phyloP scores from a whole-genome alignment of 2,797 vertebrate species.

The Eospalax fontanierii region DNA sequence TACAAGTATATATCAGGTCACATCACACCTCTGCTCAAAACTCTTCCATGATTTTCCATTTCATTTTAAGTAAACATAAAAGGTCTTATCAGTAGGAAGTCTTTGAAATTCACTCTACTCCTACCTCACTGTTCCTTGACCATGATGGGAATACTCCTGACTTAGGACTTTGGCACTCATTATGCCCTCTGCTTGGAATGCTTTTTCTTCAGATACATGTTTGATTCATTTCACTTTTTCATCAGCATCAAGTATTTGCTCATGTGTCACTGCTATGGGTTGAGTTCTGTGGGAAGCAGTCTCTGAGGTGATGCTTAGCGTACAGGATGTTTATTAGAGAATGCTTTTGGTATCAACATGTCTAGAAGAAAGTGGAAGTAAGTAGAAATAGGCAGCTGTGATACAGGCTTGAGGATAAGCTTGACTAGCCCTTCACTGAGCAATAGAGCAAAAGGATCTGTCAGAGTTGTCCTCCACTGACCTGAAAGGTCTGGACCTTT shows the following conservation, averaged over 20 bases:
- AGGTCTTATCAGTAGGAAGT: not conserved
- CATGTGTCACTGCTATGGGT: not conserved
- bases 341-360: not conserved
- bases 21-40: slow-evolving; percentile 7
- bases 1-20: slow-evolving; percentile 1
- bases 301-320: not conserved
- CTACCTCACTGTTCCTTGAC: slow-evolving; percentile 10
- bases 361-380: not conserved
- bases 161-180: not conserved
- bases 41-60: not conserved
- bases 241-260: slow-evolving; percentile 30
- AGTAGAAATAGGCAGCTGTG: not conserved
- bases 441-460: not conserved
- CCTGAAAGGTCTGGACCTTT: not conserved
- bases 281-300: not conserved
- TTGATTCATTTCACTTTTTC: not conserved
- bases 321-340: not conserved
- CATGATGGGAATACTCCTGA: not conserved
- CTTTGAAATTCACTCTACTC: slow-evolving; percentile 17
- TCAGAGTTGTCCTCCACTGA: not conserved
- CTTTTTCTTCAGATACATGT: not conserved
- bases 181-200: not conserved
- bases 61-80: slow-evolving; percentile 48
- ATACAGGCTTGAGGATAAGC: not conserved
- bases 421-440: not conserved